These are phyloP conservation scores for Eurystomus gularis DNA, from an alignment of 2,113 vertebrate genomes.

Conservation along the genomic window DNA sequence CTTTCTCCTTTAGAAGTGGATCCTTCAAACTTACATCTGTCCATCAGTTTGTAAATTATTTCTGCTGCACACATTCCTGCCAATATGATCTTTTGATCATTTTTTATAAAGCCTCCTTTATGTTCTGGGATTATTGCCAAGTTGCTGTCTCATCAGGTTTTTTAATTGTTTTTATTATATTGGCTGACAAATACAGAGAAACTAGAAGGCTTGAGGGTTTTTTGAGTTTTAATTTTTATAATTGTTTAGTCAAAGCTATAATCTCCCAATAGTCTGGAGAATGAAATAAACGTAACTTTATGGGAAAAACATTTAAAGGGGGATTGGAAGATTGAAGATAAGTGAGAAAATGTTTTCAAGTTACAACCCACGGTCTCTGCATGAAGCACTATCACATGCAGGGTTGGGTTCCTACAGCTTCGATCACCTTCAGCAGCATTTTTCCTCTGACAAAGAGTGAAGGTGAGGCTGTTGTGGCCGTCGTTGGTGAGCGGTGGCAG, in stretches of 20 bases:
- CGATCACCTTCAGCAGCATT: background rate
- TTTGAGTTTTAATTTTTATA: background rate
- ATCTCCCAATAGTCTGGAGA: background rate
- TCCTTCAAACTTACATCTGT: background rate
- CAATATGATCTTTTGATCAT: background rate
- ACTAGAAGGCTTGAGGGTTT: background rate
- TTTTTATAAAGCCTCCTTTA: background rate
- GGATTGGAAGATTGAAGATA: background rate
- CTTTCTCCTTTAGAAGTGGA: background rate
- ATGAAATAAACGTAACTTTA: background rate
- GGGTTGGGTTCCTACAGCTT: background rate
- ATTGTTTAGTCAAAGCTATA: background rate
- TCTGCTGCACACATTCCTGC: background rate
- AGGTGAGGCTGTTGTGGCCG: background rate
- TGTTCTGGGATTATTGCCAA: background rate
- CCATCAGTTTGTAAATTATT: background rate
- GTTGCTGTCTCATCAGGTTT: background rate
- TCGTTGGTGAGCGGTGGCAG: too few relatives aligned
- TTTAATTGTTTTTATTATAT: background rate
- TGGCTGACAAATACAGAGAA: background rate
- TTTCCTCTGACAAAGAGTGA: background rate
- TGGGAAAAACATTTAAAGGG: background rate
- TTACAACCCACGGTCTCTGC: background rate
- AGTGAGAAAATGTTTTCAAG: background rate
- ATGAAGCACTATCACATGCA: background rate